Conservation (phyloP, 2,113 vertebrate genomes). For the Heloderma charlesbogerti region DNA sequence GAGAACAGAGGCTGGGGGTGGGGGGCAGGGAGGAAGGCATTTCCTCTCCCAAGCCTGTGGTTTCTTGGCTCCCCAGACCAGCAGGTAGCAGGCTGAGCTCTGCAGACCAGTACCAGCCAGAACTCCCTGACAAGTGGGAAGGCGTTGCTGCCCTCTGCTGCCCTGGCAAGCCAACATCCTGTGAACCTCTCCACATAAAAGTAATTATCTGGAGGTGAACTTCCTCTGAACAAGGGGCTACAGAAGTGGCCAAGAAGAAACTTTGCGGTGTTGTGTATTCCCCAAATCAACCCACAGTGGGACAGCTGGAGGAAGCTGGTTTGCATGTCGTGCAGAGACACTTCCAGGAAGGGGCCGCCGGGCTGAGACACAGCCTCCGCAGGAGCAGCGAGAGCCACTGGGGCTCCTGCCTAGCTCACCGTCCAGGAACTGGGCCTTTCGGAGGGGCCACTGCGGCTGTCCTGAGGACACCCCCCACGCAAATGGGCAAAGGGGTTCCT, state of each 20-base stretch:
- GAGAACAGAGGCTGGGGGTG: neutral
- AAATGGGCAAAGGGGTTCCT: neutral
- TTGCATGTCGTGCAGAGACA: neutral
- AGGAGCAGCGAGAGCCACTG: neutral
- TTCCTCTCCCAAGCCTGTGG: neutral
- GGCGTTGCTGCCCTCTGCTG: no score
- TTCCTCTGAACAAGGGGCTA: neutral
- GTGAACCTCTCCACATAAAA: neutral
- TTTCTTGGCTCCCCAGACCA: neutral
- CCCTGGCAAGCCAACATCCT: neutral
- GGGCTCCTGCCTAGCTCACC: neutral
- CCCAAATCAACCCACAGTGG: neutral
- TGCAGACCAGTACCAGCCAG: neutral
- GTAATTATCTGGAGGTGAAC: neutral
- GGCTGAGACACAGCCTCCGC: neutral
- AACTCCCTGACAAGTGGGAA: no score
- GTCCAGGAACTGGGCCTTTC: neutral
- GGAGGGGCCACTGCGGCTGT: no score
- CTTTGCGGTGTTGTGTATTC: no score
- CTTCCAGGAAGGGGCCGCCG: neutral
- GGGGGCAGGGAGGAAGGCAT: no score
- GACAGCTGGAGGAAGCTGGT: neutral
- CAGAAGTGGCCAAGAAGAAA: no score
- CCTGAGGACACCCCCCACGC: neutral
- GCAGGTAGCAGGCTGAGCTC: neutral